Percentiles rank a stretch among this genome's conserved stretches.
phyloP scores from a whole-genome alignment of 1,140 invertebrate species.

The Antheraea mylitta region DNA sequence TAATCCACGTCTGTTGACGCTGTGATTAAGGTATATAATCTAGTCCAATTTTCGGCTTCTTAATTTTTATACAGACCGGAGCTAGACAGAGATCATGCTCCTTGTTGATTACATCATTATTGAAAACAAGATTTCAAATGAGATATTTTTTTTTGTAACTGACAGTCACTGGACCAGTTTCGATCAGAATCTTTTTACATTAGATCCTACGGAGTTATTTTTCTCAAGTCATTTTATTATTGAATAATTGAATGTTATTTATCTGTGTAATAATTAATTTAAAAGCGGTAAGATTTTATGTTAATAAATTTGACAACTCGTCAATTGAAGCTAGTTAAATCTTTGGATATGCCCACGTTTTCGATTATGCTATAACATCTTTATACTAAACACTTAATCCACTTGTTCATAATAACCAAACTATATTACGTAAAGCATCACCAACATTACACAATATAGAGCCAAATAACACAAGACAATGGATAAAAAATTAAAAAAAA shows the following conservation, averaged over 20 bases:
- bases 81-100: neutral
- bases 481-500: too few species aligned
- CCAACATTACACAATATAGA: too few species aligned
- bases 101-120: neutral
- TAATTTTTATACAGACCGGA: neutral
- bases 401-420: too few species aligned
- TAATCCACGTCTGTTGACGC: too few species aligned
- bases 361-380: too few species aligned
- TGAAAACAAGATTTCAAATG: constrained; percentile 3
- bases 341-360: too few species aligned
- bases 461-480: too few species aligned
- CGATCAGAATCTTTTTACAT: neutral
- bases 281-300: neutral
- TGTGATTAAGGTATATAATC: neutral
- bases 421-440: too few species aligned
- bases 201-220: neutral
- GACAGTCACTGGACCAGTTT: neutral
- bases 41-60: neutral
- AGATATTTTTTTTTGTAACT: neutral
- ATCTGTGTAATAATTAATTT: neutral
- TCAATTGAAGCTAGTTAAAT: too few species aligned
- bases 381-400: too few species aligned
- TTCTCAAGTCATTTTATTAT: neutral
- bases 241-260: neutral
- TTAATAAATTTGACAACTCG: too few species aligned